Percentiles rank a stretch among this genome's conserved stretches.
These are phyloP conservation scores for Paracanthobrama guichenoti DNA, from an alignment of 2,113 vertebrate species.

Conservation along the genomic window DNA sequence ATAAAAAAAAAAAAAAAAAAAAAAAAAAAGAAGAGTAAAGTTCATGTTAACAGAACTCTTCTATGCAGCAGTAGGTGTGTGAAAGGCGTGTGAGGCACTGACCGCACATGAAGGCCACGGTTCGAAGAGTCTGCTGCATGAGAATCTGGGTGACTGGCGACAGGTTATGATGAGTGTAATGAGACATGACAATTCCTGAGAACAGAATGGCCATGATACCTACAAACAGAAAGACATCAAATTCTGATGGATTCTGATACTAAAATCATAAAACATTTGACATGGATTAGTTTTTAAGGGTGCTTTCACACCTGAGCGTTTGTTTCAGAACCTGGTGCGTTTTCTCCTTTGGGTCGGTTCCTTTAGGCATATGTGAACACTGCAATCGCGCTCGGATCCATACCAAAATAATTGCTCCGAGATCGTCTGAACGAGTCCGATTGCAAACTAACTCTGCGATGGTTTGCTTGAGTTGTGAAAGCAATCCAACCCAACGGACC, in stretches of 20 bases:
- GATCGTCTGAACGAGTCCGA: no score
- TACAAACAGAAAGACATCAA: constrained; percentile 57
- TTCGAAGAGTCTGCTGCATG: constrained; percentile 96
- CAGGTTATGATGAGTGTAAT: constrained; percentile 98
- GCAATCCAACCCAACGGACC: no score
- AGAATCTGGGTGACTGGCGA: constrained; percentile 98
- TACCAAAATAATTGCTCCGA: no score
- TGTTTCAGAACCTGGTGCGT: no score
- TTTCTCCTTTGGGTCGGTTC: no score
- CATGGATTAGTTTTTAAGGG: not conserved
- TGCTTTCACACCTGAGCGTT: no score
- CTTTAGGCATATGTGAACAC: no score
- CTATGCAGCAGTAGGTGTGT: not conserved
- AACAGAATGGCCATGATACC: constrained; percentile 99
- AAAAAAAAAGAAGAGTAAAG: not conserved
- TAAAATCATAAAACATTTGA: not conserved
- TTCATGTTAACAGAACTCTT: not conserved
- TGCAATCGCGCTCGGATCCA: no score
- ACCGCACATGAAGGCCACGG: constrained; percentile 98
- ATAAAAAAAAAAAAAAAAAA: constrained; percentile 52
- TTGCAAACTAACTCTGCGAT: no score
- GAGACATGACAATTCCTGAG: constrained; percentile 97
- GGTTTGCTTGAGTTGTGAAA: no score
- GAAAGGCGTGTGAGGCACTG: constrained; percentile 62
- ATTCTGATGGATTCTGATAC: not conserved